phyloP scores from a whole-genome alignment of 2,113 vertebrate genomes.

The Theristicus caerulescens region DNA sequence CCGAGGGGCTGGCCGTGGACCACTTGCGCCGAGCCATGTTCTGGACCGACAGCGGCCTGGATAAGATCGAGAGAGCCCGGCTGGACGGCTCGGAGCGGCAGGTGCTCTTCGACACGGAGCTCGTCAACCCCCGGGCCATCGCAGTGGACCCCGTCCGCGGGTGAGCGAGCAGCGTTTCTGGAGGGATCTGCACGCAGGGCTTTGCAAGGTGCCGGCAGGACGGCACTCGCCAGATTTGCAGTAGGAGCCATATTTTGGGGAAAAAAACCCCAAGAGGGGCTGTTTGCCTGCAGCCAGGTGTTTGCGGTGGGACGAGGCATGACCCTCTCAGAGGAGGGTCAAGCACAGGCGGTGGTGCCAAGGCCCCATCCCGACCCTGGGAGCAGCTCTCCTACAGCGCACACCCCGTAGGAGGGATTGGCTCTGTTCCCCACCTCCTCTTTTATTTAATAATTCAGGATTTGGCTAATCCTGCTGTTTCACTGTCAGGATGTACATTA shows the following conservation, averaged over 20 bases:
- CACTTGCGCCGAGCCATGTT: constrained; percentile 84
- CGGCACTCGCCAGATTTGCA: too few relatives aligned
- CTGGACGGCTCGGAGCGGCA: constrained; percentile 86
- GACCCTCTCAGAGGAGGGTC: too few relatives aligned
- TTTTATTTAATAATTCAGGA: not conserved
- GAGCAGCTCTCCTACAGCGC: not conserved
- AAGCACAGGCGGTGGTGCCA: rapidly evolving
- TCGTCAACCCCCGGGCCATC: constrained; percentile 95
- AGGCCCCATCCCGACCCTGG: not conserved
- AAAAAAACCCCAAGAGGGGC: too few relatives aligned
- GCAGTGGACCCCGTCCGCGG: constrained; percentile 87
- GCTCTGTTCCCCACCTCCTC: not conserved
- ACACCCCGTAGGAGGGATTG: not conserved
- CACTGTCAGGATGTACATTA: not conserved
- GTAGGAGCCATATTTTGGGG: too few relatives aligned
- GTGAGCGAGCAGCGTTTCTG: constrained; percentile 46
- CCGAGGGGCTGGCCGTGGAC: constrained; percentile 91
- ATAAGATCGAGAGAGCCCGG: constrained; percentile 85
- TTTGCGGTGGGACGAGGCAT: too few relatives aligned
- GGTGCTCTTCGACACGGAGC: constrained; percentile 83
- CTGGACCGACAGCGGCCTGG: constrained; percentile 93
- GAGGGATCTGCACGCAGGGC: rapidly evolving
- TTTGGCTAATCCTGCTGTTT: not conserved
- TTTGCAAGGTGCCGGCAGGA: not conserved
- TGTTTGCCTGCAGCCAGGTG: too few relatives aligned